Evolutionary conservation across 2,888 invertebrate species (phyloP).

Genomic region (Periphyllus acericola): DNA sequence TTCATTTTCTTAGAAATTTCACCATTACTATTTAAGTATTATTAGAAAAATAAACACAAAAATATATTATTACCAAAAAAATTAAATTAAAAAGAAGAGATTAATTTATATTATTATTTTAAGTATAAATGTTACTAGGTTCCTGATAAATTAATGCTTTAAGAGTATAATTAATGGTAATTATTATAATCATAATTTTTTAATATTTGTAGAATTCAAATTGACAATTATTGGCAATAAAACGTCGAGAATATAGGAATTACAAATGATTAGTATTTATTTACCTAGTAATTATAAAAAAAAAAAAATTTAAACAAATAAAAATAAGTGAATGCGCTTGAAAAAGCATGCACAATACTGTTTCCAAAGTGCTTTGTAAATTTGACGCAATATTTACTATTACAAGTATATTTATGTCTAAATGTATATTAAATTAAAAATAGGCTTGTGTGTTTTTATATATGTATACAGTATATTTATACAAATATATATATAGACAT

Average conservation of each 20-base stretch:
- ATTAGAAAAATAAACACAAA: conserved; percentile 10
- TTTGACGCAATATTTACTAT: conserved; percentile 54
- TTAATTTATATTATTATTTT: conserved; percentile 34
- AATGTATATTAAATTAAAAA: conserved; percentile 36
- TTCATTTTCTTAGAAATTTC: conserved; percentile 30
- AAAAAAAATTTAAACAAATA: not conserved
- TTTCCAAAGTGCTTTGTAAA: conserved; percentile 44
- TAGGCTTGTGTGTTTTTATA: conserved; percentile 31
- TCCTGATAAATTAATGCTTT: conserved; percentile 47
- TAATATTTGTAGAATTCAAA: conserved; percentile 28
- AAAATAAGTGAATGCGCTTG: conserved; percentile 16
- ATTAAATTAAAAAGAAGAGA: not conserved
- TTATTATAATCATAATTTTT: conserved; percentile 5
- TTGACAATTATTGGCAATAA: conserved; percentile 38
- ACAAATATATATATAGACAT: conserved; percentile 14
- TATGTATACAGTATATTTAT: conserved; percentile 37
- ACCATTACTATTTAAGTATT: conserved; percentile 15
- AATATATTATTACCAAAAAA: not conserved
- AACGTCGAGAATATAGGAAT: conserved; percentile 29
- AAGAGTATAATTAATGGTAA: conserved; percentile 1
- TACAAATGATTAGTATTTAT: not conserved
- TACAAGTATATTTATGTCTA: conserved; percentile 36
- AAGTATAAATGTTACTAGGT: conserved; percentile 41
- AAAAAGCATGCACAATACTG: conserved; percentile 10
- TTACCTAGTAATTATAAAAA: conserved; percentile 19